Percentiles rank a stretch among this genome's conserved stretches.
phyloP scores from a whole-genome alignment of 2,888 invertebrate species.

The Drosophila aldrichi region DNA sequence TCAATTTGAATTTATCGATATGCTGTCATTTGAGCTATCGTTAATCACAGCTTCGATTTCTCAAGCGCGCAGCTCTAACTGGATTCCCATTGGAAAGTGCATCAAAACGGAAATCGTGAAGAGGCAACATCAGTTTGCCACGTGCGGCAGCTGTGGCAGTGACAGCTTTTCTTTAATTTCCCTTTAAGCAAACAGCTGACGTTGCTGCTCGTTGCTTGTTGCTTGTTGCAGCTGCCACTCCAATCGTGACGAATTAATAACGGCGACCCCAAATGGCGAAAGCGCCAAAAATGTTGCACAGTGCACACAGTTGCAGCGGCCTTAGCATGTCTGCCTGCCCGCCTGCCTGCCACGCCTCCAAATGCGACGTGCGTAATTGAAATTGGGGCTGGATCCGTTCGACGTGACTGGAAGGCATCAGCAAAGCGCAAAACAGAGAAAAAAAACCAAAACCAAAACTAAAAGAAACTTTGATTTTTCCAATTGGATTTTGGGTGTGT shows the following conservation, averaged over 20 bases:
- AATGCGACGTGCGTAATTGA: slow-evolving; percentile 40
- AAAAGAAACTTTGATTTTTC: slow-evolving; percentile 10
- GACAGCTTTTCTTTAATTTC: slow-evolving; percentile 78
- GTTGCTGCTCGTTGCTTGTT: not conserved
- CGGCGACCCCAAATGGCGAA: slow-evolving; percentile 64
- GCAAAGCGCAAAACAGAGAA: slow-evolving; percentile 3
- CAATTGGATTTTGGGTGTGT: slow-evolving; percentile 44
- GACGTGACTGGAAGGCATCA: slow-evolving; percentile 53
- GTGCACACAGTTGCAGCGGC: slow-evolving; percentile 12
- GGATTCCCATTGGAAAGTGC: slow-evolving; percentile 14
- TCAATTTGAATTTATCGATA: not conserved
- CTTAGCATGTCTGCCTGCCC: slow-evolving; percentile 18
- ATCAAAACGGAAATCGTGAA: slow-evolving; percentile 22
- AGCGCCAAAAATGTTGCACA: slow-evolving; percentile 39
- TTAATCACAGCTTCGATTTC: not conserved
- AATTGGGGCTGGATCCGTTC: slow-evolving; percentile 18
- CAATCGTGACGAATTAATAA: slow-evolving; percentile 80
- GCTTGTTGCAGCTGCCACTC: slow-evolving; percentile 60
- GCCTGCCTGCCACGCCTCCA: slow-evolving; percentile 41
- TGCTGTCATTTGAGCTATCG: not conserved
- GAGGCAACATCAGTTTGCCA: slow-evolving; percentile 28
- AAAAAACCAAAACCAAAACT: not conserved
- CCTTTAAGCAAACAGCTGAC: slow-evolving; percentile 66
- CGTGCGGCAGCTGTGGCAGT: slow-evolving; percentile 47
- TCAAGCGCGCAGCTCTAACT: not conserved